Evolutionary conservation across 1,140 invertebrate species (phyloP).

Genomic region (Drosophila kikkawai): DNA sequence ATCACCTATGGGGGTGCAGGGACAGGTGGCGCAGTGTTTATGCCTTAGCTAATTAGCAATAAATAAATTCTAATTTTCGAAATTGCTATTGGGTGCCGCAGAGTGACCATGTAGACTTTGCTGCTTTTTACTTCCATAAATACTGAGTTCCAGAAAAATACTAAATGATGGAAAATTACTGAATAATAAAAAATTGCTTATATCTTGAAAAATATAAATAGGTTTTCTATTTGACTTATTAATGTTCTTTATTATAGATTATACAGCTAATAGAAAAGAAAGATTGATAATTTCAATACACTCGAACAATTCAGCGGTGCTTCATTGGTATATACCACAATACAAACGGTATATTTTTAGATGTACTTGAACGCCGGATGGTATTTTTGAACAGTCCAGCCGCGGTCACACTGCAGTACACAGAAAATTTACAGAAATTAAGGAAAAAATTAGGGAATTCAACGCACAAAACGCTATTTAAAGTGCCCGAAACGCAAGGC

Average conservation of each 20-base stretch:
- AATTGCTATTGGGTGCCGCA: conserved; percentile 17
- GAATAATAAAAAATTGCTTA: background rate
- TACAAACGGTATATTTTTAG: conserved; percentile 1
- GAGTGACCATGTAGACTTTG: conserved; percentile 20
- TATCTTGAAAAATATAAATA: background rate
- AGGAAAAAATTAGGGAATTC: conserved; percentile 52
- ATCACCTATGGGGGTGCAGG: conserved; percentile 84
- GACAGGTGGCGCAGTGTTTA: conserved; percentile 3
- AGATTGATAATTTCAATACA: too few relatives aligned
- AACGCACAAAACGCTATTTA: conserved; percentile 68
- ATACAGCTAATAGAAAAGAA: too few relatives aligned
- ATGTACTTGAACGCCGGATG: background rate
- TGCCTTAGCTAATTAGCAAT: conserved; percentile 2
- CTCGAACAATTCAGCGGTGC: background rate
- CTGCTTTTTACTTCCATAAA: background rate
- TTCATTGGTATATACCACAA: background rate
- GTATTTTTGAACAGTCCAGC: conserved; percentile 12
- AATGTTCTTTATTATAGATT: too few relatives aligned
- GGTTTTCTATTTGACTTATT: too few relatives aligned
- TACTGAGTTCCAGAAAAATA: background rate
- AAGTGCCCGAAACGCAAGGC: conserved; percentile 39
- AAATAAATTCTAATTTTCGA: conserved; percentile 46
- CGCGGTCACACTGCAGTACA: conserved; percentile 58
- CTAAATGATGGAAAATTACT: too few relatives aligned
- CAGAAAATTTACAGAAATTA: conserved; percentile 67